These are phyloP conservation scores for Tenthredo scrophulariae DNA, from an alignment of 2,888 invertebrate species.

Conservation along the genomic window DNA sequence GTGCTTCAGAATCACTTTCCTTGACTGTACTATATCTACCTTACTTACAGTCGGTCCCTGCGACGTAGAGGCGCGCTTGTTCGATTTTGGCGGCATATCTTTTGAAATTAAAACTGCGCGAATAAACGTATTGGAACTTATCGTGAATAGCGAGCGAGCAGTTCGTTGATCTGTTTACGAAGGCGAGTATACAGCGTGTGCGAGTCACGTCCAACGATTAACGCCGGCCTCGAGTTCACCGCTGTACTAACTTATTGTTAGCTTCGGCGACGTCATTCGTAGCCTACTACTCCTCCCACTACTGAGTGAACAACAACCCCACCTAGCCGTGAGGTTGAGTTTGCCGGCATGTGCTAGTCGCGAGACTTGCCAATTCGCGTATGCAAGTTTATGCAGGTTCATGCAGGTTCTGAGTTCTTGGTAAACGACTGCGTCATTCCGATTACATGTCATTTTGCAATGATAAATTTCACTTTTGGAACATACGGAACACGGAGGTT, in stretches of 20 bases:
- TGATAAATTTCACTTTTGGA: not conserved
- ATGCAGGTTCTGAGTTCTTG: not conserved
- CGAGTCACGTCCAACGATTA: not conserved
- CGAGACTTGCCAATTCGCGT: no score
- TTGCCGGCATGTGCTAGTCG: not conserved
- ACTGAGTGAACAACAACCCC: not conserved
- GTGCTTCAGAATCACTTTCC: no score
- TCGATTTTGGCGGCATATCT: constrained; percentile 8
- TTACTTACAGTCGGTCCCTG: not conserved
- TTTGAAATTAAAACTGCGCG: not conserved
- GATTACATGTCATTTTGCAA: not conserved
- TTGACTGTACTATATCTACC: not conserved
- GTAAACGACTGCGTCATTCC: not conserved
- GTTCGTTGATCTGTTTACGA: not conserved
- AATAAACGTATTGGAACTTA: not conserved
- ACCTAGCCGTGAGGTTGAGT: not conserved
- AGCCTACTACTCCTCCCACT: not conserved
- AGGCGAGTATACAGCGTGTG: not conserved
- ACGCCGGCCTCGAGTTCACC: not conserved
- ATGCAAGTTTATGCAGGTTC: no score
- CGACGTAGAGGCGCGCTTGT: not conserved
- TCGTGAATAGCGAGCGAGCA: not conserved
- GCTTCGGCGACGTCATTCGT: not conserved
- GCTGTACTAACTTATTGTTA: not conserved
- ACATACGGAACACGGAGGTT: not conserved